Evolutionary conservation across 2,113 vertebrate genomes (phyloP), one percentile per base, ranked within the genome.

Genomic region (Anhinga anhinga): DNA sequence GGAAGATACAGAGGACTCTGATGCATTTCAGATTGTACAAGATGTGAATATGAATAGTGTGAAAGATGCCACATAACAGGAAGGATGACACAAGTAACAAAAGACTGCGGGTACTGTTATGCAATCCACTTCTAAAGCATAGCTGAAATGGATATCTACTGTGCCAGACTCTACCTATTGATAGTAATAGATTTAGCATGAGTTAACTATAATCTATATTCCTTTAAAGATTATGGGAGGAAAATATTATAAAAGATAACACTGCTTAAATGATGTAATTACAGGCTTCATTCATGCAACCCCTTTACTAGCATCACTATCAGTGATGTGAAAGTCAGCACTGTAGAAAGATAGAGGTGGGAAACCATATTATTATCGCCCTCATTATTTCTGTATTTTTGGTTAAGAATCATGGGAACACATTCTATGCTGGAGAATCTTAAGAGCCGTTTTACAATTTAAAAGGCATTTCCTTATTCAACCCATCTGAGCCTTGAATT

Each of bases 241-340:
- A 92, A 94, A 80, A 86, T 58, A 86, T 82, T 53, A 69, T 92
- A 74, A 72, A 95, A 97, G 53, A 89, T 93, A 81, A 18, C 23
- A 70, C 38, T 86, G 56, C 50, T 92, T 74, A 81, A 81, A 65
- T 0, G 3, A 63, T n/a, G 27, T 78, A 88, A 93, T 93, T 95
- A 45, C 23, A 81, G 70, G 56, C 50, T 94, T 93, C 56, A 76
- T 65, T 95, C 65, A 49, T 70, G 49, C 66, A 93, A 42, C 18
- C 23, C 15, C 26, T 93, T 82, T 73, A 63, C 58, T 53, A 66
- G 29, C 53, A 62, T 42, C 14, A 19, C 59, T 87, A 49, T 58
- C 84, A 80, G 45, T 65, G 42, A 89, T 72, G n/a, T 85, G 66
- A 73, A 94, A 87, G 62, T 86, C 91, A 92, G 20, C 59, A 42